These are phyloP conservation scores for Drosophila sordidula DNA, from an alignment of 2,888 invertebrate genomes.

Conservation along the genomic window DNA sequence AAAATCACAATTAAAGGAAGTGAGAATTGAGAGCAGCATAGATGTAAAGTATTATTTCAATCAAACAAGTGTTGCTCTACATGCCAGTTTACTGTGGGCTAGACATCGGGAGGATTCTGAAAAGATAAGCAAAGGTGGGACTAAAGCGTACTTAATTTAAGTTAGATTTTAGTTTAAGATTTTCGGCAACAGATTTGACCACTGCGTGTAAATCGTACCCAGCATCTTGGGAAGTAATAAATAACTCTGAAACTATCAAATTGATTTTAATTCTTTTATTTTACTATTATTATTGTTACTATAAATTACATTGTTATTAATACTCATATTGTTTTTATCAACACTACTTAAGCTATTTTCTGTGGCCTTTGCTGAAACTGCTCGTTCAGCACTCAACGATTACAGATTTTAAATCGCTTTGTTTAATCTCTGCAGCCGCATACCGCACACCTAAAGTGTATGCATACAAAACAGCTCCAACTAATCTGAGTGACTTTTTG, in stretches of 20 bases:
- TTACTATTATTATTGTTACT: too few species aligned
- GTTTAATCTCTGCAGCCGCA: constrained; percentile 42
- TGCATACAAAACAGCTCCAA: constrained; percentile 8
- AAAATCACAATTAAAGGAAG: constrained; percentile 60
- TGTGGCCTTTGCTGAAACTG: background rate
- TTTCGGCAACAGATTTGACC: too few species aligned
- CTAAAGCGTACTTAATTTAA: too few species aligned
- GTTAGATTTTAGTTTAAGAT: too few species aligned
- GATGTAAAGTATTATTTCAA: background rate
- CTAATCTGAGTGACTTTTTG: constrained; percentile 50
- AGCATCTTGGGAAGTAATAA: too few species aligned
- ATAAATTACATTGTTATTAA: too few species aligned
- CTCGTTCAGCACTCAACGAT: constrained; percentile 4
- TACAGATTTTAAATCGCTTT: constrained; percentile 26
- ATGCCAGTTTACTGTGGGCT: background rate
- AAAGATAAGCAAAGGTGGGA: background rate
- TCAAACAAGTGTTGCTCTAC: background rate
- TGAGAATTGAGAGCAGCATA: constrained; percentile 66
- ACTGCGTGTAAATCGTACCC: too few species aligned
- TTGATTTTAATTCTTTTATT: too few species aligned
- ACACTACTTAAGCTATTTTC: background rate
- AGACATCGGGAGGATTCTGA: background rate
- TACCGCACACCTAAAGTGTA: background rate
- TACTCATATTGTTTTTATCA: too few species aligned
- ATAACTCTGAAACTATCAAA: too few species aligned